Base-by-base conservation (phyloP, 2,797 vertebrate species). In the Leptodactylus fallax region DNA sequence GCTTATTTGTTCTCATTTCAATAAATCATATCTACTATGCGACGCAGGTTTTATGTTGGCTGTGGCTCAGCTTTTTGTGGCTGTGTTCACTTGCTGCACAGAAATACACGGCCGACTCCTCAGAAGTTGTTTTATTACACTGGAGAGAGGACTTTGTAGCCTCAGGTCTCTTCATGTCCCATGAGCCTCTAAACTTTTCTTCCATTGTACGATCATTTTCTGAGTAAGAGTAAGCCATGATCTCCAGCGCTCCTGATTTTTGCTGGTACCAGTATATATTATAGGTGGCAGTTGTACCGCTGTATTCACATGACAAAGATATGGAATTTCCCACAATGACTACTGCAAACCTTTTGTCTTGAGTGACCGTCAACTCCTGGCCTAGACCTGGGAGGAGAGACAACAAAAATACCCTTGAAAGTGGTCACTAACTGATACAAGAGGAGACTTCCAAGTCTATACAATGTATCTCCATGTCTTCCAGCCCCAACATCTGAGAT, bases 21-120 rank as follows among this genome's bases (percentile, higher is more conserved):
- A 17, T 27, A 36, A 36, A 36, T 36, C 36, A 1, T 36, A 36
- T 36, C 27, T 36, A 3, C 12, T 14, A 17, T 9, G 36, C 9
- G 16, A 0, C 10, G 17, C 45, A 19, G 71, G 74, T 77, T 77
- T 77, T 53, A 1, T 49, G 84, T 14, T 45, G 36, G 71, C 23
- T 16, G 49, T n/a, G 1, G 14, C 60, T 19, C 60, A 65, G 2
- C 1, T 49, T 72, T 78, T 10, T 8, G 69, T 60, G 49, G n/a
- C 87, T 89, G 84, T 89, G 87, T 23, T 16, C 9, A 85, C 83
- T 89, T 1, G 51, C 83, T 7, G 87, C 83, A 78, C 87, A 89
- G 83, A 47, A 89, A 86, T 89, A 89, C 84, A 85, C 60, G 7
- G 87, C 87, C 3, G 77, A 53, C 9, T 67, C 58, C 16, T 81